Evolutionary conservation across 2,888 invertebrate species (phyloP).

Genomic region (Chrysina gloriosa): DNA sequence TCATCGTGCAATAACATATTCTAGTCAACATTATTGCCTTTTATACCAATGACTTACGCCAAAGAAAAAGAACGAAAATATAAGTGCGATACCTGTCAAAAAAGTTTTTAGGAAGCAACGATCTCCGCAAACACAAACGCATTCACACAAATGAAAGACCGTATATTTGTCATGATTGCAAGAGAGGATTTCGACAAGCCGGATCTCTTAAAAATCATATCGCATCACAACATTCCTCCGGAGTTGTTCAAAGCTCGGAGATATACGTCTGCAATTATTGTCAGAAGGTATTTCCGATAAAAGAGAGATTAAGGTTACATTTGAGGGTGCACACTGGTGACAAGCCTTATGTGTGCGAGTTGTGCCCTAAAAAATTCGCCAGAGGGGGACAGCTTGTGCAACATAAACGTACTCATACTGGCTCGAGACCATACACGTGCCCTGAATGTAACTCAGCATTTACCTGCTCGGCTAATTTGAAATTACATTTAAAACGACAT

Average conservation of each 20-base stretch:
- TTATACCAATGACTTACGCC: constrained; percentile 65
- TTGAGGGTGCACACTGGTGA: constrained; percentile 79
- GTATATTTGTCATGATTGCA: constrained; percentile 72
- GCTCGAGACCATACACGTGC: constrained; percentile 79
- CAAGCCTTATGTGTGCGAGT: constrained; percentile 74
- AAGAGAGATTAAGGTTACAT: constrained; percentile 80
- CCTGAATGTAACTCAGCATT: constrained; percentile 78
- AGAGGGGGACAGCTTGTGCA: constrained; percentile 80
- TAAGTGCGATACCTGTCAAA: constrained; percentile 73
- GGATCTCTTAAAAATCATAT: constrained; percentile 75
- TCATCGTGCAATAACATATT: constrained; percentile 47
- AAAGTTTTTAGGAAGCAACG: constrained; percentile 74
- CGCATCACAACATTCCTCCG: constrained; percentile 68
- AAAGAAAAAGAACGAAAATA: constrained; percentile 64
- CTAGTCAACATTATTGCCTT: constrained; percentile 51
- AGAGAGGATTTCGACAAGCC: constrained; percentile 73
- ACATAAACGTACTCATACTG: constrained; percentile 80
- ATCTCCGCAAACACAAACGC: constrained; percentile 75
- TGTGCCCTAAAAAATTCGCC: constrained; percentile 76
- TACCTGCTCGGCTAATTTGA: constrained; percentile 73
- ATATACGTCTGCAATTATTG: constrained; percentile 80
- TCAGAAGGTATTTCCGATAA: constrained; percentile 79
- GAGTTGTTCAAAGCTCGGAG: constrained; percentile 60
- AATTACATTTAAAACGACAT: constrained; percentile 76
- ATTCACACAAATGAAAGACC: constrained; percentile 75